Percentiles rank a stretch among this genome's conserved stretches.
These are phyloP conservation scores for Liolophura sinensis DNA, from an alignment of 1,140 invertebrate species.

Conservation along the genomic window DNA sequence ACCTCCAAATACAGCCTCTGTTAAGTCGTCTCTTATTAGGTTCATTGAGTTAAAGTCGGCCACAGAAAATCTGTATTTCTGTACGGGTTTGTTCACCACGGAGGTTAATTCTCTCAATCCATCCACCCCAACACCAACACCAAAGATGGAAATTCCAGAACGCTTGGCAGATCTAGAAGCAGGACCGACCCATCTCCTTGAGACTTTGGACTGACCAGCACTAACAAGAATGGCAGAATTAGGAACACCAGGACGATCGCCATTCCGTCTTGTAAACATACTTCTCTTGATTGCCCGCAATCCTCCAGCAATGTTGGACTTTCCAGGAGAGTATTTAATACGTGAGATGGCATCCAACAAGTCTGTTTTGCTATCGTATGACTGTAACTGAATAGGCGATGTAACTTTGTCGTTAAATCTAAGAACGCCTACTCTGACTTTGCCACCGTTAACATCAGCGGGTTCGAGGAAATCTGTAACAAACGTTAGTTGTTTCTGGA, in stretches of 20 bases:
- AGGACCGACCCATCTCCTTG: slow-evolving; percentile 6
- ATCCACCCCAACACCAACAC: slow-evolving; percentile 1
- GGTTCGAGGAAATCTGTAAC: slow-evolving; percentile 26
- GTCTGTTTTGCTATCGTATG: slow-evolving; percentile 10
- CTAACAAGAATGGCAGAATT: slow-evolving; percentile 30
- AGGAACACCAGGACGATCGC: slow-evolving; percentile 21
- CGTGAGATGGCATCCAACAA: slow-evolving; percentile 17
- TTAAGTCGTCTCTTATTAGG: background rate
- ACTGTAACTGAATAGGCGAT: slow-evolving; percentile 26
- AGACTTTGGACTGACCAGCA: slow-evolving; percentile 31
- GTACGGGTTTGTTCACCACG: background rate
- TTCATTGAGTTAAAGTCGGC: slow-evolving; percentile 25
- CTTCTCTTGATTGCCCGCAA: slow-evolving; percentile 17
- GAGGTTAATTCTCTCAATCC: background rate
- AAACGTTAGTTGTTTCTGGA: slow-evolving; percentile 27
- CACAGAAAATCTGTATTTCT: slow-evolving; percentile 8
- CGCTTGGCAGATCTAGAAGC: slow-evolving; percentile 20
- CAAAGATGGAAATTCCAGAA: slow-evolving; percentile 4
- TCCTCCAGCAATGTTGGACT: slow-evolving; percentile 20
- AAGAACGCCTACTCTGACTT: slow-evolving; percentile 26
- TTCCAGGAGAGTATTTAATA: slow-evolving; percentile 19
- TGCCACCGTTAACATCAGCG: slow-evolving; percentile 19
- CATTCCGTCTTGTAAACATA: slow-evolving; percentile 25
- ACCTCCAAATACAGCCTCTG: too few relatives aligned
- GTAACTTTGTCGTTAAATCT: slow-evolving; percentile 21